Evolutionary conservation across 2,888 invertebrate species (phyloP), one percentile per base, ranked within the genome.

Genomic region (Kuschelorhynchus macadamiae): DNA sequence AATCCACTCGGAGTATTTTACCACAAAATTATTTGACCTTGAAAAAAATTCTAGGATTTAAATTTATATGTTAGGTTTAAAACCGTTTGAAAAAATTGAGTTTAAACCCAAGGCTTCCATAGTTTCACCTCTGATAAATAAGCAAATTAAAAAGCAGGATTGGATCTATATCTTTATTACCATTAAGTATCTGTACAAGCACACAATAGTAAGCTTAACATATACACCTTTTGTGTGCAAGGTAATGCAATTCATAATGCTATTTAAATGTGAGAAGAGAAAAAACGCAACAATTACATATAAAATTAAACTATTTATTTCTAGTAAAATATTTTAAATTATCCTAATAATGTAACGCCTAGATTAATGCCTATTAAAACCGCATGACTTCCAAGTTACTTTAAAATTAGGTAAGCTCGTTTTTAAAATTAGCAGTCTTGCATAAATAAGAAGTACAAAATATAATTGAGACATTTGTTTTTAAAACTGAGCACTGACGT

Each of bases 351-450:
- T 67, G 39, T 52, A 49, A 39, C 18, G 49, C 55, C 56, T 56
- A 57, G 33, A 21, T 30, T 53, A 49, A 33, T 46, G 36, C 41
- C 41, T 57, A 62, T 14, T 62, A 32, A 61, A 55, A 18, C 32
- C 25, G 55, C 53, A 36, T 41, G 50, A 59, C 17, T 21, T 60
- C 44, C 16, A 44, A 66, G 20, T 60, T 52, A 46, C 32, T 49
- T 59, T 59, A 53, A 62, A 69, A 63, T 70, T 67, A 70, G 59
- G 49, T 55, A 72, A 72, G 72, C 72, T 68, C 52, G 50, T 50
- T 53, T 67, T 71, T 64, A 66, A 72, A 67, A 72, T 72, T 72
- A 72, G 72, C 72, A 72, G 72, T 72, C 72, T 72, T 72, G 70
- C 70, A 49, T 69, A 67, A 72, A 68, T 62, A 61, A 72, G 11